Evolutionary conservation across 2,888 invertebrate genomes (phyloP), one percentile per base, ranked within the genome.

Genomic region (Ophraella communa): DNA sequence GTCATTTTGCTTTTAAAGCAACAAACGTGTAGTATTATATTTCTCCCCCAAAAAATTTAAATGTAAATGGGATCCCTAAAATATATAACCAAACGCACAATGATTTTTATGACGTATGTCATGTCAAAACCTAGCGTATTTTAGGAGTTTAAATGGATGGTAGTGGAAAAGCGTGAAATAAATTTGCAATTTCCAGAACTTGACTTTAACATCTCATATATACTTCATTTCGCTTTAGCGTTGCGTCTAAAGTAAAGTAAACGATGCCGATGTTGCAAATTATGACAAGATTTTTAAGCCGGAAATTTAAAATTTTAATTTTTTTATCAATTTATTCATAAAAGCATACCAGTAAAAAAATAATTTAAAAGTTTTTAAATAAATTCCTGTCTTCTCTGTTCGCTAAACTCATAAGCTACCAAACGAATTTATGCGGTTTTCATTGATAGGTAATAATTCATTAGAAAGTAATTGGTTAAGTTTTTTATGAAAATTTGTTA

Each of bases 201-300:
- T 27, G 21, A 47, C 47, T 42, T 52, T 21, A 59, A 59, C 23
- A 44, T 59, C 52, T 52, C 52, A 59, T 49, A 59, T 59, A 51
- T 30, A 52, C 59, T 59, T 51, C 51, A 59, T 59, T 59, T 59
- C 42, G 39, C 52, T 59, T 49, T 14, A 59, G 27, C 59, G 42
- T 44, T 44, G 42, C 14, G 42, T 21, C 27, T 44, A 18, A 42
- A 52, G 52, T 42, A 59, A 51, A 51, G n/a, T n/a, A n/a, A n/a
- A n/a, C n/a, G n/a, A n/a, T n/a, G n/a, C n/a, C 52, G 39, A 39
- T 42, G 42, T 44, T 52, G 39, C n/a, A 42, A 30, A 52, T 52
- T 59, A 24, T 59, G 52, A 52, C 51, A 42, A 35, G 58, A 51
- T 42, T 24, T 51, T 27, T 8, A 49, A 27, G n/a, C 4, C 18